phyloP scores from a whole-genome alignment of 1,140 invertebrate genomes.

The Scaptodrosophila lebanonensis region DNA sequence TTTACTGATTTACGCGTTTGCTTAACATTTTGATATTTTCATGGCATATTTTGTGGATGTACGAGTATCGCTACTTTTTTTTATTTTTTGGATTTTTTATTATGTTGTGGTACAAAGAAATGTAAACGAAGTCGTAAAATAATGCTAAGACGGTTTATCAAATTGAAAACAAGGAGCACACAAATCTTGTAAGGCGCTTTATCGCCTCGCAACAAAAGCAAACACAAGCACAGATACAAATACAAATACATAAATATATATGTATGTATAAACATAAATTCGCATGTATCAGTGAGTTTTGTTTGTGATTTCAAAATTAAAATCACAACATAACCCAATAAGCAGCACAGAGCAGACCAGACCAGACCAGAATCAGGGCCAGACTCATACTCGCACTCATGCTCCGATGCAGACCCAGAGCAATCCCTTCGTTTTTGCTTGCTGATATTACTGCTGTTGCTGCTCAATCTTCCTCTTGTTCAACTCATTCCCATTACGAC shows the following conservation, averaged over 20 bases:
- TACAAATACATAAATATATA: slow-evolving; percentile 63
- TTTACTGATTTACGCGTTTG: slow-evolving; percentile 69
- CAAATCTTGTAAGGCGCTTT: slow-evolving; percentile 73
- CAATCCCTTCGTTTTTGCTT: too few relatives aligned
- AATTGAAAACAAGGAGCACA: slow-evolving; percentile 66
- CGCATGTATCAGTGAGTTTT: slow-evolving; percentile 43
- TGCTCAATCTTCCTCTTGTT: slow-evolving; percentile 16
- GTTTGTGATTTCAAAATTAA: slow-evolving; percentile 71
- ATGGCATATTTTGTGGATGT: slow-evolving; percentile 65
- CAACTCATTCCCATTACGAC: slow-evolving; percentile 69
- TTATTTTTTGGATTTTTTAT: too few relatives aligned
- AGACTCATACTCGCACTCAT: slow-evolving; percentile 1
- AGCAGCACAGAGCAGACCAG: slow-evolving; percentile 7
- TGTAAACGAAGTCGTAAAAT: slow-evolving; percentile 60
- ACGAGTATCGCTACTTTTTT: too few relatives aligned
- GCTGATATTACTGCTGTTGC: slow-evolving; percentile 1
- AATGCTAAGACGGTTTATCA: slow-evolving; percentile 70
- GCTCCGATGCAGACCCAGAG: background rate
- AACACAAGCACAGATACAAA: slow-evolving; percentile 23
- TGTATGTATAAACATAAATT: slow-evolving; percentile 54
- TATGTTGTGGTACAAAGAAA: slow-evolving; percentile 34
- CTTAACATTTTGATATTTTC: slow-evolving; percentile 66
- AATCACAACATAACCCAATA: slow-evolving; percentile 73
- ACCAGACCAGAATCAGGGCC: slow-evolving; percentile 20
- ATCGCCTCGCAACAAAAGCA: slow-evolving; percentile 46